Percentiles rank a stretch among this genome's conserved stretches.
phyloP scores from a whole-genome alignment of 53 echinoderm and acorn worm species.

The Henricia sp. region DNA sequence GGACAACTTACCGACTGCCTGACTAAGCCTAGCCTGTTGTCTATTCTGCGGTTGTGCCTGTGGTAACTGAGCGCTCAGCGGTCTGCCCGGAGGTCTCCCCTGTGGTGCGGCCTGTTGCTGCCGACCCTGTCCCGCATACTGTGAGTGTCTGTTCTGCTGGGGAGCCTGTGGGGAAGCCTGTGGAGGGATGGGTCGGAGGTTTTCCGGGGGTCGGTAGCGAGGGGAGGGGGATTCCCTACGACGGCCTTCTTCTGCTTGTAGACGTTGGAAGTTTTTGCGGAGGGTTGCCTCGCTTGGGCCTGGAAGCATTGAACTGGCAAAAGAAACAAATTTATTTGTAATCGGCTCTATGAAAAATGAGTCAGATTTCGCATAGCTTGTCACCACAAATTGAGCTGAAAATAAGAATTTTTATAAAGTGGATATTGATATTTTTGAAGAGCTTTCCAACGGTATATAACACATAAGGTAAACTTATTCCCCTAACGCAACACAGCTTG shows the following conservation, averaged over 20 bases:
- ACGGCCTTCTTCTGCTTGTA: constrained; percentile 85
- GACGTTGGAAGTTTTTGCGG: constrained; percentile 92
- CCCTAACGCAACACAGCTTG: too few species aligned
- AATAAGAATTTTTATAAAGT: too few species aligned
- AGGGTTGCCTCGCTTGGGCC: constrained; percentile 97
- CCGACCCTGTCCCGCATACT: constrained; percentile 17
- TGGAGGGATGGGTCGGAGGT: constrained; percentile 91
- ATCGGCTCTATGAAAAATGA: too few species aligned
- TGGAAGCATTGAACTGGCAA: constrained; percentile 94
- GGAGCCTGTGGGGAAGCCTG: constrained; percentile 48
- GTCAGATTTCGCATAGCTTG: too few species aligned
- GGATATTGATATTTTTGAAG: too few species aligned
- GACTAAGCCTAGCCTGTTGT: constrained; percentile 80
- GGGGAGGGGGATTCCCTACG: constrained; percentile 73
- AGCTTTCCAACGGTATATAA: too few species aligned
- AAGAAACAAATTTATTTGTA: too few species aligned
- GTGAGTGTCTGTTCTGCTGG: constrained; percentile 20
- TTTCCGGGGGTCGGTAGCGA: constrained; percentile 71
- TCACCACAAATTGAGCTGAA: too few species aligned
- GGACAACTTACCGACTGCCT: constrained; percentile 94
- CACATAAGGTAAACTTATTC: too few species aligned
- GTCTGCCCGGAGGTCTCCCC: constrained; percentile 25
- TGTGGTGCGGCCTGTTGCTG: neutral
- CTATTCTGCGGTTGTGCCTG: constrained; percentile 36
- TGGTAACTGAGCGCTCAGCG: neutral